Percentiles rank a stretch among this genome's conserved stretches.
Evolutionary conservation across 1,140 invertebrate genomes (phyloP).

Genomic region (Anastrepha ludens): DNA sequence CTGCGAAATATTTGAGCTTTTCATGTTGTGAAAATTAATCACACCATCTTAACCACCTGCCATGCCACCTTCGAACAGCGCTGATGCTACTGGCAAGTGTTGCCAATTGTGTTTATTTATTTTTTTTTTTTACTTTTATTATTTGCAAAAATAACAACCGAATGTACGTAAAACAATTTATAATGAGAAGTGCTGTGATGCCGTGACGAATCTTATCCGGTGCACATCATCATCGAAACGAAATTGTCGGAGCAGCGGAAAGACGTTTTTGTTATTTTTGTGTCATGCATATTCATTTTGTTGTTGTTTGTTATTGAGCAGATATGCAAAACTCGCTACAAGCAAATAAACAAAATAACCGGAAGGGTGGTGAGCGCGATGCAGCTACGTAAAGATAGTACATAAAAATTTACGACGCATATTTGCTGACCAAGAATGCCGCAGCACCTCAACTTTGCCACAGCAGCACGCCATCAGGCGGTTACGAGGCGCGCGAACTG

Average conservation of each 20-base stretch:
- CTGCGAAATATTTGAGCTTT: not conserved
- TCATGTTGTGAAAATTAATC: conserved; percentile 18
- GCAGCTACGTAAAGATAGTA: not conserved
- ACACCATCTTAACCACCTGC: conserved; percentile 16
- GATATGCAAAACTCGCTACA: conserved; percentile 39
- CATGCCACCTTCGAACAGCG: not conserved
- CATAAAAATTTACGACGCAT: conserved; percentile 4
- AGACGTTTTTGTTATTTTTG: not conserved
- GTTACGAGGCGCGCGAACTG: conserved; percentile 10
- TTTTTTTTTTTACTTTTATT: too few relatives aligned
- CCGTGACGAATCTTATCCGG: conserved; percentile 42
- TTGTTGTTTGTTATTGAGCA: not conserved
- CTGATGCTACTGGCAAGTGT: conserved; percentile 19
- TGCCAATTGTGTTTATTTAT: not conserved
- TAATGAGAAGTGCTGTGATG: not conserved
- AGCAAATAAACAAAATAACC: conserved; percentile 9
- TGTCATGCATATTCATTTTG: not conserved
- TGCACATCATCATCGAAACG: conserved; percentile 24
- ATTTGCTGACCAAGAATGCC: conserved; percentile 33
- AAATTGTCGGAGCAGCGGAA: not conserved
- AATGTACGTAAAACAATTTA: too few relatives aligned
- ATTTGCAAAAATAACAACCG: not conserved
- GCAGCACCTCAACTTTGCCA: not conserved
- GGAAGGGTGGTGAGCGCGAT: not conserved
- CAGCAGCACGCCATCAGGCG: conserved; percentile 8